Base-by-base conservation (phyloP, 2,888 invertebrate species). In the Hirudinaria manillensis region DNA sequence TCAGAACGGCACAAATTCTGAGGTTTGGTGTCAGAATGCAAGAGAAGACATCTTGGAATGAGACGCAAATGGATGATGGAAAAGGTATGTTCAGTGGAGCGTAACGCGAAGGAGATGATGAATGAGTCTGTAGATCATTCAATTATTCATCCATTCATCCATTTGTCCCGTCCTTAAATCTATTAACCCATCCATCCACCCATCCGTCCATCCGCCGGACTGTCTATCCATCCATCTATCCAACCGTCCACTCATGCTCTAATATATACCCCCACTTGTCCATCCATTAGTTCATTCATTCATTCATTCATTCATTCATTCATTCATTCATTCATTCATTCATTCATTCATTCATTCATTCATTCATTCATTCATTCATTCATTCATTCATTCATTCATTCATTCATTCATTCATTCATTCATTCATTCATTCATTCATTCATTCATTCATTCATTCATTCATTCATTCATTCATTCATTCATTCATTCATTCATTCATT, bases 271-370 rank as follows among this genome's bases (percentile, higher is more conserved):
- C n/a, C 19, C 19, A 19, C 19, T 53, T 21, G 53, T 53, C 19
- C 53, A 53, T 53, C 24, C 66, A 65, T 24, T 65, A 13, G 24
- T 24, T 65, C 66, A 65, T 24, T 65, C 66, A 65, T 24, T 65
- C 66, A 65, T 24, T 65, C 66, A 65, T 24, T 65, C 66, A 65
- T 24, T 65, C 66, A 65, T 24, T 65, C 66, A 65, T 24, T 65
- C 66, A 65, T 24, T 65, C 66, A 24, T 24, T 24, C 66, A 24
- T 24, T 24, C 66, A 24, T 24, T 24, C 66, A 24, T 24, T 24
- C 66, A 24, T 24, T 65, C 66, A 65, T 24, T 65, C 66, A 65
- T 38, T 61, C 61, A 10, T 61, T 61, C 61, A 10, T 61, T 29
- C 61, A 61, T 3, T 61, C 61, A 21, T 61, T 61, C 61, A 61